Percentiles rank a stretch among this genome's conserved stretches.
Conservation (phyloP, 2,888 invertebrate genomes). For the Neuroscelio doddi region DNA sequence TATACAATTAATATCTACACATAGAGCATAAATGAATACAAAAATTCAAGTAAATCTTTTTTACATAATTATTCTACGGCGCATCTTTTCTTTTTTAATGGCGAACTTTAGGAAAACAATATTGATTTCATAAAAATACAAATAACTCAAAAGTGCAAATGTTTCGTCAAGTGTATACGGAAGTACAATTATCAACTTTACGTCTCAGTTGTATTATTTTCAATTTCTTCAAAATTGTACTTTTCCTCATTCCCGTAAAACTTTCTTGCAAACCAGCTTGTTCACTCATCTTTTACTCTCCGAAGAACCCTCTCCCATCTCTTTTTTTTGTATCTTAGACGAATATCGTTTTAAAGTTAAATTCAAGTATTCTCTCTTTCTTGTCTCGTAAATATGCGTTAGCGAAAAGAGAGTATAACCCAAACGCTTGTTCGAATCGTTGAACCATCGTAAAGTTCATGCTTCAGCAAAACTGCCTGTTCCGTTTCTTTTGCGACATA, state of each 20-base stretch:
- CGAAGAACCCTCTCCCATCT: conserved; percentile 16
- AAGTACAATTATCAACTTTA: neutral
- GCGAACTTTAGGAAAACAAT: no score
- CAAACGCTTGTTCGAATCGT: conserved; percentile 27
- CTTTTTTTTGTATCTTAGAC: conserved; percentile 19
- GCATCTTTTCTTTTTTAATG: no score
- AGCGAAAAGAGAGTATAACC: conserved; percentile 8
- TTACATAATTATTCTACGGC: no score
- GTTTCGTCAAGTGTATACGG: neutral
- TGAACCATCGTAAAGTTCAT: conserved; percentile 6
- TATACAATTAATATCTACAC: no score
- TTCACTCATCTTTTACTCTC: conserved; percentile 9
- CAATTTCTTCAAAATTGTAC: conserved; percentile 5
- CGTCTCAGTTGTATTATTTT: neutral
- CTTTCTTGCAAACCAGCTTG: conserved; percentile 1
- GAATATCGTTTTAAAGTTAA: conserved; percentile 39
- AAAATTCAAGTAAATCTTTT: no score
- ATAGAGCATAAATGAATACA: no score
- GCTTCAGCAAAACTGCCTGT: conserved; percentile 9
- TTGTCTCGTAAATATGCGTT: conserved; percentile 1
- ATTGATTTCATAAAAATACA: no score
- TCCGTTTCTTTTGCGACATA: conserved; percentile 12
- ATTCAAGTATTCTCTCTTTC: conserved; percentile 23
- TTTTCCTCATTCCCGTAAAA: conserved; percentile 16
- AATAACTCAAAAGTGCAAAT: neutral